Evolutionary conservation across 1,140 invertebrate genomes (phyloP).

Genomic region (Drosophila kurseongensis): DNA sequence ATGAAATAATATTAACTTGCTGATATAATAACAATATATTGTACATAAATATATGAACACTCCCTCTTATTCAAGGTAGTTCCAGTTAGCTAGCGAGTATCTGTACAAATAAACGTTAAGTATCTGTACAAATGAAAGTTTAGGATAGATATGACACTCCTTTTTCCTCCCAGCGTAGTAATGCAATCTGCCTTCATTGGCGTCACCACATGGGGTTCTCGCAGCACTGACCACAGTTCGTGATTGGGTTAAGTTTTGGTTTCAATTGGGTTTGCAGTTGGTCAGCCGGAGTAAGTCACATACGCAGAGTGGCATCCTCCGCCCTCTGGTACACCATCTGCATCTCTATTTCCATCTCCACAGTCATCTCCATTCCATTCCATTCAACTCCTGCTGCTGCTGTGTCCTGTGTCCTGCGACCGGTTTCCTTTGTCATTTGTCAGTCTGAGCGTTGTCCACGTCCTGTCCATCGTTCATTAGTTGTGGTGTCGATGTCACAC

Average conservation of each 20-base stretch:
- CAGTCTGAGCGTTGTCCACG: conserved; percentile 41
- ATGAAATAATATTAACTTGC: too few relatives aligned
- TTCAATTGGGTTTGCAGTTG: conserved; percentile 26
- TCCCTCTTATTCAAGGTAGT: too few relatives aligned
- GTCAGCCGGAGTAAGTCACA: conserved; percentile 30
- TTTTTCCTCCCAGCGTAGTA: not conserved
- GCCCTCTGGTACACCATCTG: not conserved
- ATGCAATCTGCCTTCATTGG: not conserved
- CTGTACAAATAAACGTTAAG: too few relatives aligned
- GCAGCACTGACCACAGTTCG: conserved; percentile 6
- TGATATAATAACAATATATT: too few relatives aligned
- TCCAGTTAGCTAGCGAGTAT: too few relatives aligned
- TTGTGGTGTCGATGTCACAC: conserved; percentile 60
- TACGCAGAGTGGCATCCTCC: conserved; percentile 16
- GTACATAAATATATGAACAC: too few relatives aligned
- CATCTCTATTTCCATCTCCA: not conserved
- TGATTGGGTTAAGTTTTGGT: conserved; percentile 35
- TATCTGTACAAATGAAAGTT: not conserved
- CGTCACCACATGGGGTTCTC: conserved; percentile 1
- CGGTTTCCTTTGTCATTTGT: conserved; percentile 52
- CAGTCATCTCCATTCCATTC: not conserved
- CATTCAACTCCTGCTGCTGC: too few relatives aligned
- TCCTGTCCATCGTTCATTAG: conserved; percentile 57
- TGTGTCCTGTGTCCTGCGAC: not conserved
- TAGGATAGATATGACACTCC: too few relatives aligned